Base-by-base conservation (phyloP, 2,797 vertebrate species). In the Cheirogaleus major region DNA sequence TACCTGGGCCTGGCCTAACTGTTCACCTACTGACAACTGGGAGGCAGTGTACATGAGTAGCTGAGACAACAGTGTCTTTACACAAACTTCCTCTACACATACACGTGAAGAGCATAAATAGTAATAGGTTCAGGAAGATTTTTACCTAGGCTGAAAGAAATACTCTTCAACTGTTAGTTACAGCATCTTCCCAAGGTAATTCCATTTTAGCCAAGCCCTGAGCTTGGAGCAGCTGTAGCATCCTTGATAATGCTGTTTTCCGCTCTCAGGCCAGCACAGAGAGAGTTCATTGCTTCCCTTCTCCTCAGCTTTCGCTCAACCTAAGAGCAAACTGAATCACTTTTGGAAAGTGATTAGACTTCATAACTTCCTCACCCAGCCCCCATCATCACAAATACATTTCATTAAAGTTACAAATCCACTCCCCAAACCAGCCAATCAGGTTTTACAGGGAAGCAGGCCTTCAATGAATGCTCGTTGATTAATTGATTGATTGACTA, bases 401-500 rank as follows among this genome's bases (percentile, higher is more conserved):
- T 88, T 92, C 65, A 50, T 59, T 81, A 48, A 35, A 69, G 55
- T 76, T 86, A 91, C 25, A 81, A 83, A 91, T 91, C 63, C 61
- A 59, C 20, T 67, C 63, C 55, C 80, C 73, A 75, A 95, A 69
- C 22, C 55, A 85, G 76, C 91, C 83, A 79, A 57, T 82, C 89
- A 27, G 67, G 25, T 69, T 95, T 91, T 32, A 65, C 80, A 43
- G 41, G 45, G 50, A 83, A 94, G 80, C 69, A 55, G 45, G 27
- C 22, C 70, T 94, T 93, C 80, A 55, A 0, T 90, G 91, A 93
- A 80, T 90, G 76, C 92, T 69, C 57, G 38, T 97, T 95, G 90
- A 96, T 84, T 89, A 85, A 69, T 65, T 95, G 96, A 97, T 95
- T 96, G 97, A 95, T 81, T 92, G 96, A 96, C 5, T 45, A 87